Percentiles rank a stretch among this genome's conserved stretches.
These are phyloP conservation scores for Erebia epiphron DNA, from an alignment of 2,888 invertebrate species.

Conservation along the genomic window DNA sequence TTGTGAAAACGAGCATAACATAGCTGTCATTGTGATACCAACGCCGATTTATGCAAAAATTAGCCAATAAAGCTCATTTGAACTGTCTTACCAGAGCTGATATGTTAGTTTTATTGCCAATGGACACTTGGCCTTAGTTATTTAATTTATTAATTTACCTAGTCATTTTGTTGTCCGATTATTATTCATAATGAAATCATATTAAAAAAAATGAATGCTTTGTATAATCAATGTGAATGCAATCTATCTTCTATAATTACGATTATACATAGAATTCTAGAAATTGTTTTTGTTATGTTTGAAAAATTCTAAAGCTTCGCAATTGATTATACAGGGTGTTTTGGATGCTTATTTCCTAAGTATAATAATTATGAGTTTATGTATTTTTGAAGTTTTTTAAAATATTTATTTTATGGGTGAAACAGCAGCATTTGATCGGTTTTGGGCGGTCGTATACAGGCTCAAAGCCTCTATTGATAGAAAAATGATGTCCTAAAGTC, in stretches of 20 bases:
- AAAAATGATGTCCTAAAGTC: constrained; percentile 14
- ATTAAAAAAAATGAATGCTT: constrained; percentile 8
- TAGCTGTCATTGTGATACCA: no score
- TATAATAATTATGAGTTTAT: neutral
- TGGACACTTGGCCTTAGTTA: neutral
- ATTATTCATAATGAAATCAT: constrained; percentile 3
- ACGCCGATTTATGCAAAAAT: no score
- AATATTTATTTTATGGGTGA: neutral
- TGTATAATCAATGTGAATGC: constrained; percentile 27
- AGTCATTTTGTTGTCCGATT: neutral
- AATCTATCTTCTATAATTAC: constrained; percentile 30
- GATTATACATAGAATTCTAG: constrained; percentile 25
- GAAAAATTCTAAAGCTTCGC: constrained; percentile 20
- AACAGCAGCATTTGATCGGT: constrained; percentile 20
- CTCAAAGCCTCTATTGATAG: constrained; percentile 20
- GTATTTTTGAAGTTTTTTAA: constrained; percentile 2
- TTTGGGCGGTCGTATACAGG: constrained; percentile 22
- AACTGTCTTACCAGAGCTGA: no score
- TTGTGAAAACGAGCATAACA: no score
- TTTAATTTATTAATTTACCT: constrained; percentile 1
- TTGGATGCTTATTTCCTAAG: neutral
- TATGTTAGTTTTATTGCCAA: no score
- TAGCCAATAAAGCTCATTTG: no score
- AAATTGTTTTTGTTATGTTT: constrained; percentile 26
- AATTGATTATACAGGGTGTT: constrained; percentile 22